Evolutionary conservation across 2,888 invertebrate genomes (phyloP), one percentile per base, ranked within the genome.

Genomic region (Mesorhabditis spiculigera): DNA sequence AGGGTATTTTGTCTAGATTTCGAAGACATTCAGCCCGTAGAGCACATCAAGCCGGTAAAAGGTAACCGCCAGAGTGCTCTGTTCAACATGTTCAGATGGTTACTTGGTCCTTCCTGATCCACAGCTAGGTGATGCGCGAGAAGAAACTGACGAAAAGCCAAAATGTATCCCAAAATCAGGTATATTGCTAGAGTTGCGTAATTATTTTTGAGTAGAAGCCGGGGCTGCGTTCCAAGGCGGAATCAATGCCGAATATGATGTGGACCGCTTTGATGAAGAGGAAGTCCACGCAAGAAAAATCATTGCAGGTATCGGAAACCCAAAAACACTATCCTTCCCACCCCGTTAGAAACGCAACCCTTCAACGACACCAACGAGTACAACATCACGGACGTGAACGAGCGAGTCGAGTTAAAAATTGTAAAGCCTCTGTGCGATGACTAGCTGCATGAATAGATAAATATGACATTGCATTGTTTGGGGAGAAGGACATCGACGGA

Each of bases 361-460:
- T 50, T 50, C 58, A 50, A 50, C n/a, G 58, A 50, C 58, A 50
- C 58, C 10, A 50, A 50, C 58, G 58, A 50, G 10, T 50, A 50
- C 58, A 50, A 50, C n/a, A n/a, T 50, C 10, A 50, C 58, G 8
- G 58, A 50, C 10, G 58, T 50, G 58, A 50, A 13, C 58, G 58
- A 50, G 58, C 8, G 58, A 50, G 58, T 50, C 58, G 58, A 50
- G 58, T 3, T 50, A n/a, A 50, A 50, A 50, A 50, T 50, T n/a
- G n/a, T 50, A 10, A 50, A 50, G 1, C 58, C 58, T 13, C 58
- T 50, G 8, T 50, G 58, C 58, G 58, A 50, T 50, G 58, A 50
- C n/a, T 50, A 50, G 58, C 28, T 28, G 28, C 1, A 28, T 28
- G 28, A 28, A 28, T 28, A 28, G 28, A 28, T 28, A 28, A 28